A percentile compares a stretch with the other conserved stretches of the same genome.
phyloP scores from a whole-genome alignment of 2,113 vertebrate species.

The Brachirus orientalis region DNA sequence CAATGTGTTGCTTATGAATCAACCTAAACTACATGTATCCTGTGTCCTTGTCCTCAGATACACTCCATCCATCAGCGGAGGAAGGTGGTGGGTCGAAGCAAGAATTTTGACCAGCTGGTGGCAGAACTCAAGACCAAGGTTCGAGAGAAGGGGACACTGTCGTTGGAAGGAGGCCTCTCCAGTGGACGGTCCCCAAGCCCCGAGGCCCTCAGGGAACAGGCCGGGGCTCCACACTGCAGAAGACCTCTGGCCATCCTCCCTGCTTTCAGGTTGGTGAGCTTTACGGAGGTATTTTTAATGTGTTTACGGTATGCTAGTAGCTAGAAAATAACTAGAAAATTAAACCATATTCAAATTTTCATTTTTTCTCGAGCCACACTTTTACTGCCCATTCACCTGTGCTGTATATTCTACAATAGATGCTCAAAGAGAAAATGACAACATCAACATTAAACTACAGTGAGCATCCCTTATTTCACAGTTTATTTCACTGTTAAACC shows the following conservation, averaged over 20 bases:
- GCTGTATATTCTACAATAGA: no score
- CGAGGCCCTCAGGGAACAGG: slow-evolving; percentile 66
- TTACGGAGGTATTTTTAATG: background rate
- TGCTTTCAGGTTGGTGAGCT: slow-evolving; percentile 81
- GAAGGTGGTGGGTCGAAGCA: slow-evolving; percentile 89
- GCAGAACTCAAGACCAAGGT: slow-evolving; percentile 90
- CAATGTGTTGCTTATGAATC: background rate
- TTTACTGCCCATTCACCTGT: no score
- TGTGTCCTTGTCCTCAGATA: slow-evolving; percentile 77
- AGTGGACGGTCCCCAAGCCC: slow-evolving; percentile 66
- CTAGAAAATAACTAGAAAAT: background rate
- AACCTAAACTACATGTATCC: background rate
- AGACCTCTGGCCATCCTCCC: slow-evolving; percentile 83
- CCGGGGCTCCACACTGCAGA: slow-evolving; percentile 78
- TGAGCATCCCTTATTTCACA: no score
- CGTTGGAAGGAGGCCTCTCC: slow-evolving; percentile 72
- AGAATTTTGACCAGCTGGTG: slow-evolving; percentile 93
- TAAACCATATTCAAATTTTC: no score
- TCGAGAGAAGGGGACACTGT: slow-evolving; percentile 83
- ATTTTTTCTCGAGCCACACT: no score
- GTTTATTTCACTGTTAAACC: no score
- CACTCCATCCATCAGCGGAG: slow-evolving; percentile 94
- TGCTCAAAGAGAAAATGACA: no score
- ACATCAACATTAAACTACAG: no score
- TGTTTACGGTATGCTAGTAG: background rate